phyloP scores from a whole-genome alignment of 2,113 vertebrate species.

The Leptocoma aspasia region DNA sequence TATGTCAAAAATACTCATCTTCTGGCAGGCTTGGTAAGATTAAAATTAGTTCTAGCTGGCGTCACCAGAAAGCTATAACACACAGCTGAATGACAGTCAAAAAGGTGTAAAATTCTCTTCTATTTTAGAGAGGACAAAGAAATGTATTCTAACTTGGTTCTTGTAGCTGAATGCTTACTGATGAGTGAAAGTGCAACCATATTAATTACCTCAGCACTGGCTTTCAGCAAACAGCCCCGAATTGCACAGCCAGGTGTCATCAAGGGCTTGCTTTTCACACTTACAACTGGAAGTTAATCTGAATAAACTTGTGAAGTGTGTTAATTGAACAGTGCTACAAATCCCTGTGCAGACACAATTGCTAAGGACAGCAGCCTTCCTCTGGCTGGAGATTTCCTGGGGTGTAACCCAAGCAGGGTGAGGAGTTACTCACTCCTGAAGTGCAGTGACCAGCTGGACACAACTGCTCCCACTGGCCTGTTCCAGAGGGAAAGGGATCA shows the following conservation, averaged over 20 bases:
- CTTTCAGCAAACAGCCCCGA: neutral
- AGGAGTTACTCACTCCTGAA: neutral
- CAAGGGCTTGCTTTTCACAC: neutral
- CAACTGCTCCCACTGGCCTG: neutral
- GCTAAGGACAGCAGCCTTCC: neutral
- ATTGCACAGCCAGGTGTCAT: neutral
- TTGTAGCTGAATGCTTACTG: slow-evolving; percentile 16
- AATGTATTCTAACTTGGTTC: neutral
- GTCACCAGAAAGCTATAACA: slow-evolving; percentile 33
- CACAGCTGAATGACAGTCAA: slow-evolving; percentile 24
- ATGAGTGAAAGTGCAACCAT: neutral
- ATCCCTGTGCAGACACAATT: neutral
- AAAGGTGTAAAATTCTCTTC: slow-evolving; percentile 52
- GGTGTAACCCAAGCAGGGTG: neutral
- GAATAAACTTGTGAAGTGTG: neutral
- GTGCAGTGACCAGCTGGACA: neutral
- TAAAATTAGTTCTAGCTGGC: slow-evolving; percentile 55
- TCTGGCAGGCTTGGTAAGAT: neutral
- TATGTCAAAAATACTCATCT: slow-evolving; percentile 15
- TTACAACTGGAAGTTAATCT: neutral
- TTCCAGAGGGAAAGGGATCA: neutral
- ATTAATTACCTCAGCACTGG: neutral
- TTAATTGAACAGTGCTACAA: neutral
- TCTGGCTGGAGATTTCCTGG: neutral
- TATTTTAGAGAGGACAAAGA: slow-evolving; percentile 20